phyloP scores from a whole-genome alignment of 2,888 invertebrate species.

The Meteorus colon region DNA sequence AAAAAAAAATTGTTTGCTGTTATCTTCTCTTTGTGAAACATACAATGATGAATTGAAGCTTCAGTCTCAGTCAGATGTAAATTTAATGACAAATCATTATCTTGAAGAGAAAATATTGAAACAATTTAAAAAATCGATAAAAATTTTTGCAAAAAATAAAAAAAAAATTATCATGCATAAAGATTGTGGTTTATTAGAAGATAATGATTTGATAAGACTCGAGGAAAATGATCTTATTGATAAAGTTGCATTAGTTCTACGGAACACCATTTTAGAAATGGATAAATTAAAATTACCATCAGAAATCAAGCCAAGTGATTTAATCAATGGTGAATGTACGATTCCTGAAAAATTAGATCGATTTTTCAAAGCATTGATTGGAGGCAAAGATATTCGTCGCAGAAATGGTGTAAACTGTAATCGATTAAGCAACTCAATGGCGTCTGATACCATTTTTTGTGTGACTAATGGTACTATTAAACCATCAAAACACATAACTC shows the following conservation, averaged over 20 bases:
- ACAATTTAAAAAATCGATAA: neutral
- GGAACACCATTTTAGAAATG: slow-evolving; percentile 37
- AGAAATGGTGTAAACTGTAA: slow-evolving; percentile 29
- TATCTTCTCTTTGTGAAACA: neutral
- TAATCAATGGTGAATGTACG: slow-evolving; percentile 46
- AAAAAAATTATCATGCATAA: slow-evolving; percentile 48
- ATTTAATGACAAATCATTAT: neutral
- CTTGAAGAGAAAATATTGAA: slow-evolving; percentile 1
- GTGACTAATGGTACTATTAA: slow-evolving; percentile 54
- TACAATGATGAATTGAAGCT: neutral
- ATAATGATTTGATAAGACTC: slow-evolving; percentile 35
- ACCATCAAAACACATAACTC: slow-evolving; percentile 57
- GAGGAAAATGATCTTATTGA: slow-evolving; percentile 31
- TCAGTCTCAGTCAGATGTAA: neutral
- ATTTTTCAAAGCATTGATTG: slow-evolving; percentile 40
- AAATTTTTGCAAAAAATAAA: slow-evolving; percentile 22
- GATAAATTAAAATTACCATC: slow-evolving; percentile 25
- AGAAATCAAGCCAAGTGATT: slow-evolving; percentile 18
- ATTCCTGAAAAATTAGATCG: slow-evolving; percentile 36
- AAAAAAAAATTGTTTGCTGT: neutral
- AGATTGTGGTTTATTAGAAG: slow-evolving; percentile 41
- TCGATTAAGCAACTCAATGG: slow-evolving; percentile 38
- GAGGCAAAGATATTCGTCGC: slow-evolving; percentile 22
- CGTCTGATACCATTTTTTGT: slow-evolving; percentile 52
- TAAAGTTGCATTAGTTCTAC: slow-evolving; percentile 27